These are phyloP conservation scores for Drosophila melanica DNA, from an alignment of 1,140 invertebrate genomes.

Conservation along the genomic window DNA sequence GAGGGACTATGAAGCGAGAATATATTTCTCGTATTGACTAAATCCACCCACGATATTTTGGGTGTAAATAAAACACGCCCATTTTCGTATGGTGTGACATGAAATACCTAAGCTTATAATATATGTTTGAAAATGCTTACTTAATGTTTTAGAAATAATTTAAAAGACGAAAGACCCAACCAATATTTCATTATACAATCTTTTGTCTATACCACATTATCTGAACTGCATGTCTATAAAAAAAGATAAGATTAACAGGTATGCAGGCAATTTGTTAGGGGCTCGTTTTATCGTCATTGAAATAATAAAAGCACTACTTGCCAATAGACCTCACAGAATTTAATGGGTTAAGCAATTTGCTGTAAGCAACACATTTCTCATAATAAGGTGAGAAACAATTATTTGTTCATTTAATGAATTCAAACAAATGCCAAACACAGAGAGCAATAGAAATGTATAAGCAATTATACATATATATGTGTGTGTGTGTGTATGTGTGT, in stretches of 20 bases:
- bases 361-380: slow-evolving; percentile 2
- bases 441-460: not conserved
- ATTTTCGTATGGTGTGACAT: slow-evolving; percentile 9
- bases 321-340: slow-evolving; percentile 7
- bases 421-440: slow-evolving; percentile 29
- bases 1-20: slow-evolving; percentile 1
- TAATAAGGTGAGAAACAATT: not conserved
- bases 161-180: not conserved
- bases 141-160: not conserved
- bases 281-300: slow-evolving; percentile 24
- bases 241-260: slow-evolving; percentile 25
- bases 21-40: slow-evolving; percentile 7
- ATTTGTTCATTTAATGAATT: slow-evolving; percentile 30
- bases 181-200: not conserved
- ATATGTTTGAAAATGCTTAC: not conserved
- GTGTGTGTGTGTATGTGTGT: not conserved
- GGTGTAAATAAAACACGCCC: slow-evolving; percentile 40
- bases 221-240: not conserved
- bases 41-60: slow-evolving; percentile 30
- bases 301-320: slow-evolving; percentile 1
- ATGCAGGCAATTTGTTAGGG: slow-evolving; percentile 22
- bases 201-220: too few species aligned
- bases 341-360: not conserved
- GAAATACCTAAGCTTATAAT: slow-evolving; percentile 20
- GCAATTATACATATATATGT: slow-evolving; percentile 2